Percentiles rank a stretch among this genome's conserved stretches.
These are phyloP conservation scores for Volucella inflata DNA, from an alignment of 2,888 invertebrate species.

Conservation along the genomic window DNA sequence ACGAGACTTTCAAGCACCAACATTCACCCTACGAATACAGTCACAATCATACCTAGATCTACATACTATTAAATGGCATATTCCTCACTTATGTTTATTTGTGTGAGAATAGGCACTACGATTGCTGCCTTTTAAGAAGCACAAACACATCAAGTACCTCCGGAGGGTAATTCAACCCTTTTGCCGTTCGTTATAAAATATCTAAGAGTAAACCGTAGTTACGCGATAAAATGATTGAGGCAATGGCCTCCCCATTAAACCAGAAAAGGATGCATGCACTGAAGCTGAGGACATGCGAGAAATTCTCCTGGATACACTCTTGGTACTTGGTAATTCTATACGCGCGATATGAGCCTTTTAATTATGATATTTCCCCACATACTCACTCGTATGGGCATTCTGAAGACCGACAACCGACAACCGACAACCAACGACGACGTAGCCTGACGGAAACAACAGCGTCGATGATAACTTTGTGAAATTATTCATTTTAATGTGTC, in stretches of 20 bases:
- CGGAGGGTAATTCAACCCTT: conserved; percentile 72
- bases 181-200: conserved; percentile 52
- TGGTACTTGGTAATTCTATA: conserved; percentile 42
- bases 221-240: conserved; percentile 69
- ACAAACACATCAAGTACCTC: conserved; percentile 70
- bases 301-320: neutral
- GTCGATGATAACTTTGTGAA: too few relatives aligned
- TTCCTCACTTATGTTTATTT: neutral
- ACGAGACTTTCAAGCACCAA: conserved; percentile 6
- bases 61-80: too few relatives aligned
- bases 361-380: conserved; percentile 48
- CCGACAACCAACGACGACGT: too few relatives aligned
- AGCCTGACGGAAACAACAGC: too few relatives aligned
- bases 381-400: neutral
- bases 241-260: conserved; percentile 30
- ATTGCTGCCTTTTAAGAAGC: conserved; percentile 64
- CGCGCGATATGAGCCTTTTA: conserved; percentile 47
- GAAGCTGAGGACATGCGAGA: neutral
- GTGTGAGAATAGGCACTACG: conserved; percentile 36
- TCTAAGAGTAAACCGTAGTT: neutral
- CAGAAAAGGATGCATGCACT: conserved; percentile 15
- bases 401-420: too few relatives aligned
- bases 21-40: neutral
- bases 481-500: too few relatives aligned
- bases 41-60: neutral